A percentile compares a stretch with the other conserved stretches of the same genome.
These are phyloP conservation scores for Heliothis subflexa DNA, from an alignment of 1,140 invertebrate species.

Conservation along the genomic window DNA sequence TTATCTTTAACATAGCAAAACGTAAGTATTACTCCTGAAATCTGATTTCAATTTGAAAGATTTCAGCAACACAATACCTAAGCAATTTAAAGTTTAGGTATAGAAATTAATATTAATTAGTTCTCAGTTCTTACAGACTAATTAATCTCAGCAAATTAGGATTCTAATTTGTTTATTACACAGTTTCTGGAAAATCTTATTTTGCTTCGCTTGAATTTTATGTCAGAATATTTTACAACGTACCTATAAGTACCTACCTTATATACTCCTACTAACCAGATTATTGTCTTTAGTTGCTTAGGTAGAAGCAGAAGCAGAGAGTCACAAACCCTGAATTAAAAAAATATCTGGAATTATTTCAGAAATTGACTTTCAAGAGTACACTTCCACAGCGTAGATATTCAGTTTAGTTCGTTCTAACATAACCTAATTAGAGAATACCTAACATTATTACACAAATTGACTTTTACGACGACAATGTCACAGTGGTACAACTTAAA, in stretches of 20 bases:
- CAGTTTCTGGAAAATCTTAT: slow-evolving; percentile 20
- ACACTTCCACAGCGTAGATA: no score
- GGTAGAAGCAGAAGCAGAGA: background rate
- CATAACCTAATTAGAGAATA: no score
- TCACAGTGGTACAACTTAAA: background rate
- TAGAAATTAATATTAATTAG: slow-evolving; percentile 38
- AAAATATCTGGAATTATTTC: slow-evolving; percentile 35
- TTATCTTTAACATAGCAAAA: no score
- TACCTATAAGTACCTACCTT: no score
- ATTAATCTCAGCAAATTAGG: slow-evolving; percentile 50
- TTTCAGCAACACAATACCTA: background rate
- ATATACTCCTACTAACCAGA: no score
- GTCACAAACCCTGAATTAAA: no score
- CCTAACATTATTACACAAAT: no score
- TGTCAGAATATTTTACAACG: no score
- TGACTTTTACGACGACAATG: no score
- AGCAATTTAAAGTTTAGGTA: background rate
- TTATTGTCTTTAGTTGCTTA: background rate
- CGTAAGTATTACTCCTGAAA: no score
- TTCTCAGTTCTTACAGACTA: slow-evolving; percentile 44
- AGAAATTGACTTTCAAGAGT: background rate
- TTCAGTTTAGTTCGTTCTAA: no score
- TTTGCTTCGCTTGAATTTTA: background rate
- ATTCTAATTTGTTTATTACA: slow-evolving; percentile 53
- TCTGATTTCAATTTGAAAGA: no score